A percentile compares a stretch with the other conserved stretches of the same genome.
phyloP scores from a whole-genome alignment of 2,113 vertebrate species.

The Spizaetus ornatus region DNA sequence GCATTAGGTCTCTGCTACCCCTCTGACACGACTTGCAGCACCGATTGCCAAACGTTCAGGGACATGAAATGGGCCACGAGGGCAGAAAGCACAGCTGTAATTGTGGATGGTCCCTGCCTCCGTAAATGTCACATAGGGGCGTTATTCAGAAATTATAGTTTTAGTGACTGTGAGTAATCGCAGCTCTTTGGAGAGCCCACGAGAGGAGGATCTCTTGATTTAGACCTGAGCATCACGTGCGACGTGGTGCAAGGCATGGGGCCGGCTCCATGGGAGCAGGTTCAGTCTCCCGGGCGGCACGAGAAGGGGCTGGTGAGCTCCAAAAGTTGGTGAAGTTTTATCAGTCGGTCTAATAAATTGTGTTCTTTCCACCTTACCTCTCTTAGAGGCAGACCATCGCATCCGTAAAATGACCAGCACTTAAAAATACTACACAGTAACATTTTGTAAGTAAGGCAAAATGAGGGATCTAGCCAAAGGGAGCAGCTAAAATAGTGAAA shows the following conservation, averaged over 20 bases:
- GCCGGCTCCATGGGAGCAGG: background rate
- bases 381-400: background rate
- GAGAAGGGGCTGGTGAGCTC: background rate
- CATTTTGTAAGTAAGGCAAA: background rate
- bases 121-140: background rate
- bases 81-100: background rate
- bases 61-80: background rate
- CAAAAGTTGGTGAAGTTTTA: background rate
- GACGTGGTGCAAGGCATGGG: fast-evolving
- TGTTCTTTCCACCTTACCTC: background rate
- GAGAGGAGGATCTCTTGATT: background rate
- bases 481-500: background rate
- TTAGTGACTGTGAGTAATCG: background rate
- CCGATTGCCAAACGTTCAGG: fast-evolving
- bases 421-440: background rate
- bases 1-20: background rate
- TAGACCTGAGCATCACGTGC: fast-evolving
- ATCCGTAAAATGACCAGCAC: background rate
- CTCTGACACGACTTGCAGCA: background rate
- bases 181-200: background rate
- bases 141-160: background rate
- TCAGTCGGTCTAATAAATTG: background rate
- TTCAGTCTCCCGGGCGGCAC: fast-evolving
- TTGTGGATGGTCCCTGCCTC: background rate
- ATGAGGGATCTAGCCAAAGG: background rate